phyloP scores from a whole-genome alignment of 1,140 invertebrate genomes.

The Hyles euphorbiae region DNA sequence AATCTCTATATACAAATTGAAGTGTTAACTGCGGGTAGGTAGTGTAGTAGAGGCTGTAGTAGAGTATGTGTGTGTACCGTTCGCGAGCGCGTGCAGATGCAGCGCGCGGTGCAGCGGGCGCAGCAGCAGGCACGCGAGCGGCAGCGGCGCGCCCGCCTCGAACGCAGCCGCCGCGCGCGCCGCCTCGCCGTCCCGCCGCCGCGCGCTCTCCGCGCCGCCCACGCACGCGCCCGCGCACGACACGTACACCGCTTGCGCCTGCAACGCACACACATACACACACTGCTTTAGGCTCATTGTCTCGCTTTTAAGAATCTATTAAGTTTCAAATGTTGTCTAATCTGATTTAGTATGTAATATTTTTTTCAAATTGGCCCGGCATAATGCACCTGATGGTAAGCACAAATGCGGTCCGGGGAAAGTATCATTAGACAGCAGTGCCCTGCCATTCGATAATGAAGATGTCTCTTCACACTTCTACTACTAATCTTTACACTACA shows the following conservation, averaged over 20 bases:
- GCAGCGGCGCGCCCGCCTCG: constrained; percentile 75
- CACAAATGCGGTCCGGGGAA: no score
- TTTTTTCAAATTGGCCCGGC: no score
- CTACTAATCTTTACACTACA: no score
- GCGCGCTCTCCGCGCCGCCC: constrained; percentile 49
- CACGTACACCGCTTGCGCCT: constrained; percentile 50
- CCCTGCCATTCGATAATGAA: no score
- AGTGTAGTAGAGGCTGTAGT: no score
- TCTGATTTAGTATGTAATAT: no score
- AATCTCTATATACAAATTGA: no score
- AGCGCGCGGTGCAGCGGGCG: constrained; percentile 93
- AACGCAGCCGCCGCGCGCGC: constrained; percentile 33
- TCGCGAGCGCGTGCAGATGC: constrained; percentile 89
- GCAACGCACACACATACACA: constrained; percentile 1
- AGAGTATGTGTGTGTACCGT: constrained; percentile 76
- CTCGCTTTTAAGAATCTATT: neutral
- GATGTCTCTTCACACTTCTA: no score
- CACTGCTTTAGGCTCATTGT: neutral
- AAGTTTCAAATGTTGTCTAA: no score
- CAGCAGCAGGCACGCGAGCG: constrained; percentile 89
- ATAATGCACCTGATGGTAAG: no score
- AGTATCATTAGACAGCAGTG: no score
- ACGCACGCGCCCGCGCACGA: constrained; percentile 39
- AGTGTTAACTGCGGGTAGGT: no score
- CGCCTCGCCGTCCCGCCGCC: constrained; percentile 34